Base-by-base conservation (phyloP, 2,797 vertebrate species). In the Arnoldichthys spilopterus region DNA sequence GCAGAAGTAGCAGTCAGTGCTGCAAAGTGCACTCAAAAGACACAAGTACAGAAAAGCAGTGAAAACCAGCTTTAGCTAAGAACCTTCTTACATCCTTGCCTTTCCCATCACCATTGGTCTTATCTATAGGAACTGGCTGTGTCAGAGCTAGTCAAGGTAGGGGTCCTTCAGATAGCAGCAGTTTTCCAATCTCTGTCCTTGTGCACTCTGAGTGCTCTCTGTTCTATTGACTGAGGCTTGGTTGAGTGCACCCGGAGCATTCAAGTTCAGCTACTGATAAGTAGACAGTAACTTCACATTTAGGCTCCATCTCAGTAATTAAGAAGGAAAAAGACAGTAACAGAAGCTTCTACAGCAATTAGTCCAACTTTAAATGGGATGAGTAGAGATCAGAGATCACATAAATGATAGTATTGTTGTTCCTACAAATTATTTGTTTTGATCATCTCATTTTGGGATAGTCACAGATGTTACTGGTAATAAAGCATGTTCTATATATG, bases 191-290 rank as follows among this genome's bases (percentile, higher is more conserved):
- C 63, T 43, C 63, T 34, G 59, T 62, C 6, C 30, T 62, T 62
- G 59, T 47, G 24, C 45, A 30, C 68, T 70, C 47, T 11, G 45
- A 54, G 22, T 34, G 30, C 47, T 20, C 45, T 51, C 2, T 1
- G 12, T 49, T 16, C 67, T 69, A 69, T 51, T 51, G 67, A 69
- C 45, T 49, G 43, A 30, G 13, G 2, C 66, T 49, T 26, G 45
- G 24, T 7, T 26, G 66, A 24, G 40, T 69, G 67, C 22, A 9
- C 28, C 51, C 47, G 0, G 18, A 69, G 67, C 18, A n/a, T 9
- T 0, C 67, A 20, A 49, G 66, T 51, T 9, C 47, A 28, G 26
- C 26, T 51, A 28, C 49, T 49, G 6, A 49, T 28, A 68, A 28
- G 37, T 40, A 69, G 67, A 16, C 16, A 20, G 24, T 11, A 12